Evolutionary conservation across 2,797 vertebrate species (phyloP), one percentile per base, ranked within the genome.

Genomic region (Pteronotus mesoamericanus): DNA sequence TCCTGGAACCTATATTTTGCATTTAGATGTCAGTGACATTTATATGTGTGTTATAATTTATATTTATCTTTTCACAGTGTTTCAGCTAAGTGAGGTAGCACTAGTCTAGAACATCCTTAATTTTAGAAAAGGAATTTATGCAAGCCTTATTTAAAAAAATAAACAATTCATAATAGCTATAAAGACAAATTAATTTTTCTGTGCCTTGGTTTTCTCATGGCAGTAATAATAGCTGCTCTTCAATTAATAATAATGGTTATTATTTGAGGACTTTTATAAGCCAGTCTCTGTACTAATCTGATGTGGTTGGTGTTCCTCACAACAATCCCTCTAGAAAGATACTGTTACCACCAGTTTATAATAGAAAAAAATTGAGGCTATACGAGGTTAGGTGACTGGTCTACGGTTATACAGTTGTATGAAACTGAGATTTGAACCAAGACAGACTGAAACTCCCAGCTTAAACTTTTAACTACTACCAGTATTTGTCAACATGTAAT

Each of bases 121-220:
- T 86, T 87, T 93, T 91, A 88, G 22, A 68, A 80, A 91, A 44
- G 83, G 8, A 79, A 77, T 51, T 29, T 85, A 42, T 96, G 39
- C 78, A 21, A 86, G 92, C 14, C 10, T 48, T 92, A 53, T 53
- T 69, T 95, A 88, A 37, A 80, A 95, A 79, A 92, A 57, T 44
- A 74, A 92, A 71, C 9, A 82, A 88, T 93, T 88, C 29, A 71
- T 34, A 66, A 39, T 79, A 94, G 29, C 48, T 91, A 6, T 89
- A 74, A 91, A 53, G 18, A 82, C 79, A 69, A 66, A 51, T 9
- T 85, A 75, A 32, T 84, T 95, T 85, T 22, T 68, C 71, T 72
- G 37, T 83, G 83, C 75, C 42, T 32, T 39, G 0, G 19, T 95
- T 97, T 94, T 72, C 48, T 95, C 12, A 26, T 80, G 34, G 19